Base-by-base conservation (phyloP, 2,113 vertebrate species). In the Muntiacus muntjak region DNA sequence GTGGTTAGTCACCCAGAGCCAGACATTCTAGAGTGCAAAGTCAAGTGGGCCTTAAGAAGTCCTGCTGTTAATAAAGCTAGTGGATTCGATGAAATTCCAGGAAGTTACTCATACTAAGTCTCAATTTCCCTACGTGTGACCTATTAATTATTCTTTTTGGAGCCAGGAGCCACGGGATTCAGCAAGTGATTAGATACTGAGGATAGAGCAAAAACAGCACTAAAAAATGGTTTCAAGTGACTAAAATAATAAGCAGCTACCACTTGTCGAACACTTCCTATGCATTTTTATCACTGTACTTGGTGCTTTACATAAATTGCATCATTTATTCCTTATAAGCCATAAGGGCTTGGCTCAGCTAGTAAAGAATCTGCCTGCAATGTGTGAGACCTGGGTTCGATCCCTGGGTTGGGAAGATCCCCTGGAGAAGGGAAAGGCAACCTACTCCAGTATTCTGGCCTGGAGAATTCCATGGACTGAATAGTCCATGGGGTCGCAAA, bases 271-370 rank as follows among this genome's bases (percentile, higher is more conserved):
- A 85, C 21, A 85, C 9, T 57, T 55, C 19, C 67, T 93, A 62
- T 62, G 55, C 21, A 7, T 33, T 23, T 82, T 23, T 82, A 88
- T 81, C 76, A 79, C 43, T 28, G 14, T 91, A 19, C 67, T 74
- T 67, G 54, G 52, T 11, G 28, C 50, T 93, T 94, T 40, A 86
- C 3, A 58, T 40, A 94, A 82, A 93, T 43, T 30, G 30, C 26
- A 94, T 97, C 55, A 85, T 95, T 93, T 87, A 55, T 67, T 93
- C 84, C 71, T 85, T 79, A 47, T 45, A 62, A 79, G 57, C 67
- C 10, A 13, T 40, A 74, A 74, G 67, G n/a, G 67, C 64, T 67
- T 67, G 62, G 64, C 19, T 40, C n/a, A 74, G 67, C 36, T 40
- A 5, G 67, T 23, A 25, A 74, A 74, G 36, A 40, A 74, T 40